Base-by-base conservation (phyloP, 1,140 invertebrate genomes). In the Leptoteleia sp. region DNA sequence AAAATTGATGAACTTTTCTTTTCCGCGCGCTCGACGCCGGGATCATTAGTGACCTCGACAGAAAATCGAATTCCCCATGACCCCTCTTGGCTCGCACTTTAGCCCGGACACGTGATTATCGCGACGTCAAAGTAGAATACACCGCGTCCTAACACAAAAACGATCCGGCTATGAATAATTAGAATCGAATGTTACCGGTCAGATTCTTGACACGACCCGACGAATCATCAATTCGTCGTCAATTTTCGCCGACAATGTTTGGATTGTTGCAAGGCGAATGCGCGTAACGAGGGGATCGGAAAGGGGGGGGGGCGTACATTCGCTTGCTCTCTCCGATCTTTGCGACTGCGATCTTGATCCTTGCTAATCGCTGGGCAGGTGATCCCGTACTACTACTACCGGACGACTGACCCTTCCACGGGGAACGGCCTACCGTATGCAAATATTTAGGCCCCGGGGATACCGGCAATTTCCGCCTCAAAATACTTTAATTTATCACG, bases 361-460 rank as follows among this genome's bases (percentile, higher is more conserved):
- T 48, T 81, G 82, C 83, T 88, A 88, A 88, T 87, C 85, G 80
- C 81, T 73, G 86, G 85, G 83, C 85, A 87, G 85, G 84, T 87
- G 85, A 86, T 85, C 85, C 67, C n/a, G n/a, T n/a, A n/a, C 22
- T 62, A 62, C 57, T 72, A 64, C 57, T 64, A 64, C 81, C 76
- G 75, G 40, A 80, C 77, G 47, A 83, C 77, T 86, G 84, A 85
- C 84, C 84, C 76, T 75, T 78, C 27, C 15, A 8, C 22, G 31
- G 22, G 40, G 43, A 54, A 27, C 76, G 59, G 43, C 57, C 80
- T 70, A 76, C 76, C 80, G 67, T 83, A 85, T 85, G 84, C 83
- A 83, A 85, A 84, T 85, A 67, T 64, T 19, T 33, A 29, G n/a
- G 3, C 62, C 71, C 57, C 33, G 33, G 19, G 40, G 47, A 62